Evolutionary conservation across 1,140 invertebrate species (phyloP).

Genomic region (Episyrphus balteatus): DNA sequence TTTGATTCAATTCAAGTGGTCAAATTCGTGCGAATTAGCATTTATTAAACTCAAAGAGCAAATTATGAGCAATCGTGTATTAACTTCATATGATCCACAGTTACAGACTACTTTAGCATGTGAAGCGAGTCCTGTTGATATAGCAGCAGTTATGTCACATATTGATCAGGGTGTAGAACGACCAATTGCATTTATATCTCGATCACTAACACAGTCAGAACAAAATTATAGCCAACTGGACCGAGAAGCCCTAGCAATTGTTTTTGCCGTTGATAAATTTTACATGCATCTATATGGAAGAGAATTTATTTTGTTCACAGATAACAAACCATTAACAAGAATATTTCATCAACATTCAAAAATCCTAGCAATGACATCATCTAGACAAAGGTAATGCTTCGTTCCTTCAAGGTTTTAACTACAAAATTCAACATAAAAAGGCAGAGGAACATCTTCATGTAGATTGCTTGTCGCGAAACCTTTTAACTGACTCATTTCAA

Average conservation of each 20-base stretch:
- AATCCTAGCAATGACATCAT: neutral
- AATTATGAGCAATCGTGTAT: conserved; percentile 12
- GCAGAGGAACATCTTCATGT: neutral
- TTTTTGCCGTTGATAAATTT: conserved; percentile 43
- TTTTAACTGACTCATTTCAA: conserved; percentile 5
- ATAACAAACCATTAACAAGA: conserved; percentile 1
- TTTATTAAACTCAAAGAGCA: conserved; percentile 13
- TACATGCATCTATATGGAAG: conserved; percentile 31
- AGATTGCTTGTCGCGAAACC: conserved; percentile 4
- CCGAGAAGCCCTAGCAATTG: conserved; percentile 40
- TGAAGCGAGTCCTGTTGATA: conserved; percentile 9
- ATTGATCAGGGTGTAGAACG: conserved; percentile 16
- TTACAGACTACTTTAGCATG: conserved; percentile 24
- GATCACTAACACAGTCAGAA: neutral
- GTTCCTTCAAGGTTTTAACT: conserved; percentile 7
- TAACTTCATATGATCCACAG: conserved; percentile 32
- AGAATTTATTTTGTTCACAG: neutral
- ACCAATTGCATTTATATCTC: neutral
- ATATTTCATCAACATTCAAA: conserved; percentile 3
- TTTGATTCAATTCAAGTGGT: conserved; percentile 23
- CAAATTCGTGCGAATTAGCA: conserved; percentile 3
- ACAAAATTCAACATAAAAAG: conserved; percentile 6
- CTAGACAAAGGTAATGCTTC: conserved; percentile 3
- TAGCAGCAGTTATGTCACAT: conserved; percentile 19
- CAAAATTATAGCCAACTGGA: conserved; percentile 3